Evolutionary conservation across 2,113 vertebrate species (phyloP).

Genomic region (Opisthocomus hoazin): DNA sequence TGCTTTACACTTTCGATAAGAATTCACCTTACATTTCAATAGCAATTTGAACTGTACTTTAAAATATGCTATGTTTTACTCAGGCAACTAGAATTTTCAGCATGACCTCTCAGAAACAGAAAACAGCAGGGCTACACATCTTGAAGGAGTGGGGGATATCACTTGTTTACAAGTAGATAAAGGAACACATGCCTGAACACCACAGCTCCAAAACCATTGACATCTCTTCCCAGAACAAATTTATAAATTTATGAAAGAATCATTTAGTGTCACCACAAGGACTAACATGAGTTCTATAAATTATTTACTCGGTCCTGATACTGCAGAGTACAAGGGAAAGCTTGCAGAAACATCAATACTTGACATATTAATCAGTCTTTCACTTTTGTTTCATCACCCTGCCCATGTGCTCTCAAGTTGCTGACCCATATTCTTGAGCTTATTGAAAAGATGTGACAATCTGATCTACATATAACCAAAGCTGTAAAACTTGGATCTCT

Average conservation of each 20-base stretch:
- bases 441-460: neutral
- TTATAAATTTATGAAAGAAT: neutral
- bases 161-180: neutral
- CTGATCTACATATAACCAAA: neutral
- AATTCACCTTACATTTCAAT: neutral
- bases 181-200: neutral
- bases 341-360: neutral
- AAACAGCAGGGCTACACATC: neutral
- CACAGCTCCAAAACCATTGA: neutral
- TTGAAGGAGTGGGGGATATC: neutral
- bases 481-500: neutral
- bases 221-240: neutral
- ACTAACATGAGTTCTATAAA: neutral
- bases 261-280: neutral
- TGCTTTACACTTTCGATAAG: neutral
- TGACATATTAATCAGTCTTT: neutral
- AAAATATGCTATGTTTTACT: neutral
- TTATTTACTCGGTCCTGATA: neutral
- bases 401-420: neutral
- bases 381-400: slow-evolving; percentile 9
- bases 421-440: neutral
- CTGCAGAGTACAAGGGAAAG: neutral
- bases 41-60: neutral
- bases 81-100: neutral
- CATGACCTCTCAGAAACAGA: neutral